A percentile compares a stretch with the other conserved stretches of the same genome.
Conservation (phyloP, 2,113 vertebrate species). For the Suncus etruscus region DNA sequence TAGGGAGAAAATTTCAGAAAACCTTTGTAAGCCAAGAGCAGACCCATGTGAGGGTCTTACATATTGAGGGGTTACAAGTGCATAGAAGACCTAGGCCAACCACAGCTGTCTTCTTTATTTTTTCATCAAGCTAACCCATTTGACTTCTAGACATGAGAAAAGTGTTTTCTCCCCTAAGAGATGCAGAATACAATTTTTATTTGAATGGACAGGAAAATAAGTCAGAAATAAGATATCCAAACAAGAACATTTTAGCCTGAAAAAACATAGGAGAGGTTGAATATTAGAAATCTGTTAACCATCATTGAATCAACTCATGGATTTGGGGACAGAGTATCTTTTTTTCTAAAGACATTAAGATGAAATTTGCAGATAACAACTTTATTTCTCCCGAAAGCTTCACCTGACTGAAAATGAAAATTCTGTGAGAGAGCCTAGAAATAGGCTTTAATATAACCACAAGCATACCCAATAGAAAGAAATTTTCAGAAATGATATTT, state of each 20-base stretch:
- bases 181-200: not conserved
- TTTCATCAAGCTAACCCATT: not conserved
- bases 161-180: constrained; percentile 35
- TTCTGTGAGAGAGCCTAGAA: constrained; percentile 45
- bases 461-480: constrained; percentile 25
- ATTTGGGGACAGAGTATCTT: not conserved
- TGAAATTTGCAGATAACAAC: constrained; percentile 42
- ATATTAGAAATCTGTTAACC: not conserved
- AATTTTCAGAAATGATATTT: constrained; percentile 31
- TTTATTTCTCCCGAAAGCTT: constrained; percentile 48
- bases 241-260: not conserved
- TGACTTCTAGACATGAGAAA: not conserved
- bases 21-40: not conserved
- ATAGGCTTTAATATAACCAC: constrained; percentile 55
- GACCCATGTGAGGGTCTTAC: not conserved
- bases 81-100: too few relatives aligned
- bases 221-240: not conserved
- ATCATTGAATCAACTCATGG: not conserved
- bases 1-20: not conserved
- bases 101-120: not conserved
- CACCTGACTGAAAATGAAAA: constrained; percentile 59
- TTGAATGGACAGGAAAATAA: not conserved
- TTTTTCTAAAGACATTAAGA: constrained; percentile 50
- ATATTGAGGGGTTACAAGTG: not conserved
- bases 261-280: not conserved